Evolutionary conservation across 2,888 invertebrate genomes (phyloP).

Genomic region (Erebia palarica): DNA sequence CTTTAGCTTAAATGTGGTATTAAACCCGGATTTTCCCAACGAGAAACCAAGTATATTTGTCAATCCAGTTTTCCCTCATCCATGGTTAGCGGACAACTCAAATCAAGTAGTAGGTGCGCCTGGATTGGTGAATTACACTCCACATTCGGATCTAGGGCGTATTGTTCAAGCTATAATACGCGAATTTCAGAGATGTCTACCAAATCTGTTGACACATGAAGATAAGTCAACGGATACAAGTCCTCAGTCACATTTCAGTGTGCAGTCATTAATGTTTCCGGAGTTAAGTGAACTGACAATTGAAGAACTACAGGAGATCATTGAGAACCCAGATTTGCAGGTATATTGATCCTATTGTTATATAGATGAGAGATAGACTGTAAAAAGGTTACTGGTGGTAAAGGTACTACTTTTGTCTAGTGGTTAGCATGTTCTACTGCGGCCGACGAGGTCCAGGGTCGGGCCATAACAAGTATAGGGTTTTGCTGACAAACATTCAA

Average conservation of each 20-base stretch:
- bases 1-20: constrained; percentile 85
- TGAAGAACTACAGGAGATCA: constrained; percentile 87
- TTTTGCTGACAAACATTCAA: no score
- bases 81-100: constrained; percentile 86
- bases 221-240: constrained; percentile 59
- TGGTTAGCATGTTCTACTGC: no score
- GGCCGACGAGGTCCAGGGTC: no score
- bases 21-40: constrained; percentile 88
- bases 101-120: constrained; percentile 89
- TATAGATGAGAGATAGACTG: no score
- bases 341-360: constrained; percentile 39
- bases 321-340: constrained; percentile 87
- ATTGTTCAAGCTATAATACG: constrained; percentile 91
- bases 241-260: constrained; percentile 56
- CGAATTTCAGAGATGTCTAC: constrained; percentile 85
- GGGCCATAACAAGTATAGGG: no score
- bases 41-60: constrained; percentile 88
- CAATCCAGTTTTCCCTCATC: constrained; percentile 85
- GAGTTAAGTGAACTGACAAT: constrained; percentile 64
- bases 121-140: constrained; percentile 88
- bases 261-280: constrained; percentile 63
- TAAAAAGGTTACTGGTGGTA: no score
- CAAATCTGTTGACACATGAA: constrained; percentile 73
- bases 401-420: no score
- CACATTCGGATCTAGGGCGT: constrained; percentile 88